Percentiles rank a stretch among this genome's conserved stretches.
phyloP scores from a whole-genome alignment of 2,888 invertebrate species.

The Blastobasis lacticolella region DNA sequence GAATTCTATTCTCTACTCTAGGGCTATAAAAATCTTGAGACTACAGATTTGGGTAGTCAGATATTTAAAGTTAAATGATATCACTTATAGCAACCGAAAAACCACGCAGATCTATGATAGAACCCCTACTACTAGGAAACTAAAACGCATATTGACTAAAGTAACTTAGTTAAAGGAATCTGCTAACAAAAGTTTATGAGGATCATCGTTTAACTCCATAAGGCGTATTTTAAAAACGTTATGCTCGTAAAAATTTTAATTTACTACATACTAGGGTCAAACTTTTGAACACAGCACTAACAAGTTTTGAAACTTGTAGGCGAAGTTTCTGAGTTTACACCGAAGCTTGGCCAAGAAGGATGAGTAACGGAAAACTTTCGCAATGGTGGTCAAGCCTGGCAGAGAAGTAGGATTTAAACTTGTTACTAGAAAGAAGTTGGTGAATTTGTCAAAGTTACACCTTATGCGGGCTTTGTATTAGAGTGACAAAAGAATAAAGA shows the following conservation, averaged over 20 bases:
- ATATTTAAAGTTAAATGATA: not conserved
- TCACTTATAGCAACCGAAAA: not conserved
- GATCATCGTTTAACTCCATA: too few species aligned
- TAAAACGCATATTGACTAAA: not conserved
- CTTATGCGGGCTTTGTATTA: too few species aligned
- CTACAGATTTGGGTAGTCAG: not conserved
- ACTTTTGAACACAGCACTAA: constrained; percentile 6
- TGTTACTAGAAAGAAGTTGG: too few species aligned
- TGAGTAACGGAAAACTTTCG: constrained; percentile 8
- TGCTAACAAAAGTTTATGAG: not conserved
- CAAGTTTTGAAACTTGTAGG: constrained; percentile 5
- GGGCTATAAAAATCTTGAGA: too few species aligned
- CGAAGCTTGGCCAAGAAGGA: not conserved
- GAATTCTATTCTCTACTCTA: not conserved
- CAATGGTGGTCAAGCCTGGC: constrained; percentile 14
- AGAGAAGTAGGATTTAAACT: constrained; percentile 4
- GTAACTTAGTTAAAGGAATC: not conserved
- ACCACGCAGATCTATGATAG: not conserved
- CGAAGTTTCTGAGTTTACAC: constrained; percentile 9
- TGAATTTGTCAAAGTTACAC: too few species aligned
- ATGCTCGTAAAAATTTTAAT: constrained; percentile 4
- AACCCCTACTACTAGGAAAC: not conserved
- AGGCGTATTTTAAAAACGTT: not conserved
- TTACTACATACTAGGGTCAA: not conserved
- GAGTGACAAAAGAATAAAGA: too few species aligned